These are phyloP conservation scores for Fragum sueziense DNA, from an alignment of 2,888 invertebrate genomes.

Conservation along the genomic window DNA sequence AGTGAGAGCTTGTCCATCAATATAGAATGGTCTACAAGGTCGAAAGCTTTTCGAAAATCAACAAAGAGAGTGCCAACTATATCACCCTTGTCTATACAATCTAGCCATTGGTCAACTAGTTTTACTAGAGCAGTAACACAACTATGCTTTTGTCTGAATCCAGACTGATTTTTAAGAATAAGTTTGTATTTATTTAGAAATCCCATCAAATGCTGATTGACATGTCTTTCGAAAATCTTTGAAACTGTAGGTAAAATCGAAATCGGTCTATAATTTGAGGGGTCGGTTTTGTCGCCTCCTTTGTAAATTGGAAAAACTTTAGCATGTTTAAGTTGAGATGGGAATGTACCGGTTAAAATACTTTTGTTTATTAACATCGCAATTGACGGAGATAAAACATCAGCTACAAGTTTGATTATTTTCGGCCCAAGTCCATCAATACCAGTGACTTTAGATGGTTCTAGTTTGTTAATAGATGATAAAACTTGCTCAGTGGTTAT, in stretches of 20 bases:
- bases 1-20: background rate
- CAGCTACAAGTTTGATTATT: background rate
- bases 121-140: constrained; percentile 9
- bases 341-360: background rate
- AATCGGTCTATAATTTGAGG: constrained; percentile 8
- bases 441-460: background rate
- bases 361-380: background rate
- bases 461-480: background rate
- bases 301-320: background rate
- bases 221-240: constrained; percentile 18
- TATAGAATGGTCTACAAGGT: background rate
- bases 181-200: constrained; percentile 2
- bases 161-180: background rate
- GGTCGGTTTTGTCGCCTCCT: background rate
- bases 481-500: background rate
- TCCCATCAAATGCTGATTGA: background rate
- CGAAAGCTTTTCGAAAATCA: background rate
- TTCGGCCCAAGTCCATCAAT: background rate
- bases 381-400: background rate
- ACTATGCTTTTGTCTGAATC: background rate
- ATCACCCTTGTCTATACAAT: background rate
- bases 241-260: constrained; percentile 18
- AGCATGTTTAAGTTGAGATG: background rate
- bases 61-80: background rate
- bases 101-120: background rate